Conservation (phyloP, 2,888 invertebrate species). For the Ligdia adustata region DNA sequence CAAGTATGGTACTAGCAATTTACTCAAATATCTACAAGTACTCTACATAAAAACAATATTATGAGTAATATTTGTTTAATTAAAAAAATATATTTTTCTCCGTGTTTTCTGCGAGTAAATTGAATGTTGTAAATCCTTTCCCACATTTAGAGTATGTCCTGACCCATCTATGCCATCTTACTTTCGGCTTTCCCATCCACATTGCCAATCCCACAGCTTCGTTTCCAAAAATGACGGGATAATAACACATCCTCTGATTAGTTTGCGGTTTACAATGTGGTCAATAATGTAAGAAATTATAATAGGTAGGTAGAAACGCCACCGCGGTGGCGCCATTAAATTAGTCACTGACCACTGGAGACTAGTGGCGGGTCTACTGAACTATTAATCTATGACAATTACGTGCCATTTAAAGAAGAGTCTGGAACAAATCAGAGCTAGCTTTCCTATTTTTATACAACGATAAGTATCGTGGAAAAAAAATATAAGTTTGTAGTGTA, state of each 20-base stretch:
- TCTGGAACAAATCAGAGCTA: slow-evolving; percentile 10
- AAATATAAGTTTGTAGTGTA: too few relatives aligned
- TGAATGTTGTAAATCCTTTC: too few relatives aligned
- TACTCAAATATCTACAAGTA: too few relatives aligned
- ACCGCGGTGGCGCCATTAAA: slow-evolving; percentile 71
- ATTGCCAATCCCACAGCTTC: slow-evolving; percentile 53
- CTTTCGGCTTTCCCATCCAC: slow-evolving; percentile 53
- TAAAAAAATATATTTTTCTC: too few relatives aligned
- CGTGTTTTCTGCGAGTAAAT: too few relatives aligned
- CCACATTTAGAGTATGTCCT: too few relatives aligned
- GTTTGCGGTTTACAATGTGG: slow-evolving; percentile 69
- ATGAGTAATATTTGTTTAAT: too few relatives aligned
- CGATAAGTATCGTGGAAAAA: too few relatives aligned
- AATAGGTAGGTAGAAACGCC: slow-evolving; percentile 25
- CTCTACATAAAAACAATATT: too few relatives aligned
- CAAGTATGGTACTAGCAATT: too few relatives aligned
- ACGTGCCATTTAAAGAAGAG: slow-evolving; percentile 31
- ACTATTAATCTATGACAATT: slow-evolving; percentile 32
- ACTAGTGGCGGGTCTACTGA: slow-evolving; percentile 40
- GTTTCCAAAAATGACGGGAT: slow-evolving; percentile 70
- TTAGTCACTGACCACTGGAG: slow-evolving; percentile 61
- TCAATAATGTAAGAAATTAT: slow-evolving; percentile 48
- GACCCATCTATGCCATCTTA: slow-evolving; percentile 2
- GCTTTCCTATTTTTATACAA: slow-evolving; percentile 7
- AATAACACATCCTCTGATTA: slow-evolving; percentile 79